Base-by-base conservation (phyloP, 1,140 invertebrate species). In the Drosophila tropicalis region DNA sequence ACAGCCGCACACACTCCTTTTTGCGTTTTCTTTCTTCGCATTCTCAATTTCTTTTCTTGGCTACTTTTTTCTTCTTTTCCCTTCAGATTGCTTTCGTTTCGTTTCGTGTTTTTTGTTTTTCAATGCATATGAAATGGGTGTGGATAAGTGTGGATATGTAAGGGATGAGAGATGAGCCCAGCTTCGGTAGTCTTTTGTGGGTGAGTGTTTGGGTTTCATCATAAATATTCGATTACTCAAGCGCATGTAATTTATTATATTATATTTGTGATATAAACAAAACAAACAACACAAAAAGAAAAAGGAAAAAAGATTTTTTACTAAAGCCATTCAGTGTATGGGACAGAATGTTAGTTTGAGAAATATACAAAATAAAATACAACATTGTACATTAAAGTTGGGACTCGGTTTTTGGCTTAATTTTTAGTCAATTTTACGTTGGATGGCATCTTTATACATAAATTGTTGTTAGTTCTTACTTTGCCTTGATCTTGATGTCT, bases 211-310 rank as follows among this genome's bases (percentile, higher is more conserved):
- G 65, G 70, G 56, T 80, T 84, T 76, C 71, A 82, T 86, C 83
- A 86, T 86, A 86, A 87, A 86, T 86, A 86, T 86, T 86, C 67
- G 83, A 86, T 86, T 86, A 87, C 79, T 82, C 79, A 67, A 70
- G 71, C 82, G 79, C 55, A 87, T 68, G 75, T 86, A 82, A 86
- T 87, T 87, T 87, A 77, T 82, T 87, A 79, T 82, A 86, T 86
- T 86, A 87, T 74, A 86, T 86, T 82, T 79, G 74, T 25, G 41
- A 36, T 51, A 51, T 51, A 22, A 51, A 51, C 44, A 51, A 22
- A 51, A 22, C 17, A 51, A 51, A 47, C 40, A 41, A 13, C 2
- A 25, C 2, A 25, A n/a, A 47, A 47, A 19, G 2, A 47, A 47
- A 47, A 44, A 2, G 15, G 1, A 19, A 3, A 19, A 51, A 19